phyloP scores from a whole-genome alignment of 2,888 invertebrate genomes.

The Drosophila pegasa region DNA sequence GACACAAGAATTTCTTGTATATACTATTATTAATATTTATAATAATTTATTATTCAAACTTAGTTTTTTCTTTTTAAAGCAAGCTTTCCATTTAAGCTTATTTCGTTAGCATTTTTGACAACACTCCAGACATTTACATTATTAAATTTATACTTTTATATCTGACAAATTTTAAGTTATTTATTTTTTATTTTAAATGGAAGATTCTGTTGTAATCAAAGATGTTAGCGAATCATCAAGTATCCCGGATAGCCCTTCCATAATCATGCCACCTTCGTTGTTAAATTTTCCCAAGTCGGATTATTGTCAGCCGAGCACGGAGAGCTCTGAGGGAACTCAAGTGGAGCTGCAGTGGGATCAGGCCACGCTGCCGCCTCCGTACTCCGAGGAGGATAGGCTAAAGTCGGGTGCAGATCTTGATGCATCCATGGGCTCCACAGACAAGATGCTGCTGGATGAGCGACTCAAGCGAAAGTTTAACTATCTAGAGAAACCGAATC shows the following conservation, averaged over 20 bases:
- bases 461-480: neutral
- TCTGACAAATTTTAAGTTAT: neutral
- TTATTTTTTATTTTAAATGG: conserved; percentile 3
- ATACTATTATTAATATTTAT: neutral
- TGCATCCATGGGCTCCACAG: neutral
- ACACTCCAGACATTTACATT: neutral
- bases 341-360: neutral
- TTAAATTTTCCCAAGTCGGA: neutral
- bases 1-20: neutral
- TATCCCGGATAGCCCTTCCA: neutral
- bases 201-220: neutral
- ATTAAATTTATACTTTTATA: neutral
- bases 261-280: rapidly evolving
- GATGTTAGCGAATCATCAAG: neutral
- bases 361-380: neutral
- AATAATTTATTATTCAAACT: too few species aligned
- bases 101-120: neutral
- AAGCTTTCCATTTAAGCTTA: neutral
- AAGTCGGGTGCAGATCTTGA: neutral
- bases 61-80: neutral
- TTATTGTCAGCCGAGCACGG: neutral
- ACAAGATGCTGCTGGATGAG: neutral
- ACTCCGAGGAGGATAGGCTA: neutral
- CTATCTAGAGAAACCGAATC: neutral
- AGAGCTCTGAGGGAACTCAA: too few species aligned